Percentiles rank a stretch among this genome's conserved stretches.
Conservation (phyloP, 2,797 vertebrate genomes). For the Hoplostethus mediterraneus region DNA sequence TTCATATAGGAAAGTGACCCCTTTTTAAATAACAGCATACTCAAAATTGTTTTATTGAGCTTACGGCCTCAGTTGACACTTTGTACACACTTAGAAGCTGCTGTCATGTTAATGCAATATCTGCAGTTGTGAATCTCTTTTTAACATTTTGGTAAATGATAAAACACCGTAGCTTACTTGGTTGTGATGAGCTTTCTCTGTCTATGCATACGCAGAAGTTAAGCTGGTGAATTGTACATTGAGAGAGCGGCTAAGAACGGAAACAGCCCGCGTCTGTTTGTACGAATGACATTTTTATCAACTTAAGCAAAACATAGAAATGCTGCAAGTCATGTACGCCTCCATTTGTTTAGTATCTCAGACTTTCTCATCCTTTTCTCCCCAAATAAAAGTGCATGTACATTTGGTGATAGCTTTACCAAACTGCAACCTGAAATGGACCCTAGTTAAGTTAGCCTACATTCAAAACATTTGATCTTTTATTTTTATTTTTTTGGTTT, state of each 20-base stretch:
- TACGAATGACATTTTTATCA: slow-evolving; percentile 76
- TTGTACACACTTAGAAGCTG: slow-evolving; percentile 67
- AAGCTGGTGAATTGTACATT: slow-evolving; percentile 56
- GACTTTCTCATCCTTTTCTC: slow-evolving; percentile 83
- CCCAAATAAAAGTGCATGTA: slow-evolving; percentile 93
- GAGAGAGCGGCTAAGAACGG: slow-evolving; percentile 59
- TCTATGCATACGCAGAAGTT: slow-evolving; percentile 68
- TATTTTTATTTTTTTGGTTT: slow-evolving; percentile 61
- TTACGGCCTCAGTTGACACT: slow-evolving; percentile 65
- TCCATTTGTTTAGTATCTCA: slow-evolving; percentile 85
- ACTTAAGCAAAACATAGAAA: slow-evolving; percentile 77
- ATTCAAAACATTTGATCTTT: slow-evolving; percentile 70
- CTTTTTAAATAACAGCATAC: slow-evolving; percentile 54
- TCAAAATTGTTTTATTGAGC: slow-evolving; percentile 50
- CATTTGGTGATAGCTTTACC: slow-evolving; percentile 88
- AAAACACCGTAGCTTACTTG: slow-evolving; percentile 69
- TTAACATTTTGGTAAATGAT: slow-evolving; percentile 55
- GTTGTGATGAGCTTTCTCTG: slow-evolving; percentile 72
- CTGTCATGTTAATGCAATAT: slow-evolving; percentile 68
- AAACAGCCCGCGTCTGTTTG: slow-evolving; percentile 65
- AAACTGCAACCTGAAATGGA: slow-evolving; percentile 86
- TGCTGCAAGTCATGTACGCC: slow-evolving; percentile 86
- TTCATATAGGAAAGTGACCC: slow-evolving; percentile 45
- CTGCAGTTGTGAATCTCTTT: slow-evolving; percentile 62
- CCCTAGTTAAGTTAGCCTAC: slow-evolving; percentile 81